phyloP scores from a whole-genome alignment of 2,888 invertebrate genomes.

The Panopea generosa region DNA sequence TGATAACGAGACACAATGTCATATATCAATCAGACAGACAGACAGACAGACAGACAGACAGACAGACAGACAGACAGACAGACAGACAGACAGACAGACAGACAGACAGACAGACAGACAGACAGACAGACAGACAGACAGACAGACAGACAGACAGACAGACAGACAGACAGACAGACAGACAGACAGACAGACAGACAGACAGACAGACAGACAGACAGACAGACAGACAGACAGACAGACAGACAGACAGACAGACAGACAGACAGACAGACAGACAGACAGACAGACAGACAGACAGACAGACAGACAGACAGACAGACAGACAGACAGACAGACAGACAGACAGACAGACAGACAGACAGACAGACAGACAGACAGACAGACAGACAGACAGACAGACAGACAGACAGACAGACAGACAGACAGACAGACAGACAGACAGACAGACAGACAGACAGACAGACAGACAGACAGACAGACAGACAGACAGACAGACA shows the following conservation, averaged over 20 bases:
- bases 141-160: neutral
- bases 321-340: conserved; percentile 3
- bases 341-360: conserved; percentile 3
- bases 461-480: conserved; percentile 3
- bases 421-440: conserved; percentile 3
- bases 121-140: conserved; percentile 5
- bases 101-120: conserved; percentile 14
- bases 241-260: conserved; percentile 3
- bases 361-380: conserved; percentile 3
- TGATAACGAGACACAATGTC: no score
- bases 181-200: neutral
- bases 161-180: neutral
- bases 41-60: no score
- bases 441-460: conserved; percentile 3
- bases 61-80: no score
- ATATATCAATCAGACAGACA: no score
- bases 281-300: conserved; percentile 3
- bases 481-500: conserved; percentile 3
- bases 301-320: conserved; percentile 3
- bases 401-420: conserved; percentile 3
- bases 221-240: conserved; percentile 6
- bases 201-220: conserved; percentile 4
- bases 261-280: conserved; percentile 3
- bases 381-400: conserved; percentile 3
- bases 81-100: no score